These are phyloP conservation scores for Pseudomyrmex pallidus DNA, from an alignment of 1,140 invertebrate genomes.

Conservation along the genomic window DNA sequence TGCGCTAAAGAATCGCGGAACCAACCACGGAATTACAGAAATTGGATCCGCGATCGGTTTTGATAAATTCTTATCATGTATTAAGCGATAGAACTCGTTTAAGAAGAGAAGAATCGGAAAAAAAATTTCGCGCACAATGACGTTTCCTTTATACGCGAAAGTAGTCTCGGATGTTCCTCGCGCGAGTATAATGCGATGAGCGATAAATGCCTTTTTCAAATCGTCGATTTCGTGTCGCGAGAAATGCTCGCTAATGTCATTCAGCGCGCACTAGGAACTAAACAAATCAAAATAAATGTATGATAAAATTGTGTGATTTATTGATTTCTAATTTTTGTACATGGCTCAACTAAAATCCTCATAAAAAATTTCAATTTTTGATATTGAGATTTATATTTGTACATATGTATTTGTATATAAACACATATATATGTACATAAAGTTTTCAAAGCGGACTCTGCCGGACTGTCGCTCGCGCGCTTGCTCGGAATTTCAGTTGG, in stretches of 20 bases:
- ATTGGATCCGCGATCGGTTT: background rate
- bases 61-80: background rate
- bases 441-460: slow-evolving; percentile 42
- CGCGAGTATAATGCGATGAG: background rate
- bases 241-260: slow-evolving; percentile 9
- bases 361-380: too few species aligned
- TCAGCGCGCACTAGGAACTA: background rate
- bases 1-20: background rate
- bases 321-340: too few species aligned
- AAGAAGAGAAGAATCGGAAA: background rate
- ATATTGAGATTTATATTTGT: too few species aligned
- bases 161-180: background rate
- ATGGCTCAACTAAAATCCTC: too few species aligned
- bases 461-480: background rate
- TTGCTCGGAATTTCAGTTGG: slow-evolving; percentile 54
- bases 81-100: slow-evolving; percentile 7
- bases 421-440: slow-evolving; percentile 31
- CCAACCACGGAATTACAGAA: background rate
- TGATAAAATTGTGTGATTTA: too few species aligned
- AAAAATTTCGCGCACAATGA: background rate
- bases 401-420: too few species aligned
- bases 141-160: background rate
- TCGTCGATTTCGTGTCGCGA: slow-evolving; percentile 1
- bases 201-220: background rate
- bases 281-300: background rate